Evolutionary conservation across 2,113 vertebrate genomes (phyloP), one percentile per base, ranked within the genome.

Genomic region (Corythoichthys intestinalis): DNA sequence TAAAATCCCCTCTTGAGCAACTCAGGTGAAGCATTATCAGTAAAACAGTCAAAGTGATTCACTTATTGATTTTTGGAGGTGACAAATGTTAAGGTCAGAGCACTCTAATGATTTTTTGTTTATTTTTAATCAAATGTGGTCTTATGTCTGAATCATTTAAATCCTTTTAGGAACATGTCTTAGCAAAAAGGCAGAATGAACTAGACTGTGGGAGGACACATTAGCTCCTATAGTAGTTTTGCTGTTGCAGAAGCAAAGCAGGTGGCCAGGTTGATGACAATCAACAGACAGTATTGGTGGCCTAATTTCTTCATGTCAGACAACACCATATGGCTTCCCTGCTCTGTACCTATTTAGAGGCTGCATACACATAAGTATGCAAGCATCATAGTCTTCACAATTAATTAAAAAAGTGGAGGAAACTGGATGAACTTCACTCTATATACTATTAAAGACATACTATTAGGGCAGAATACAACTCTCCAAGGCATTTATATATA

Each of bases 231-330:
- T 57, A 39, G 69, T 58, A 65, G 73, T 76, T 84, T 84, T 77
- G 74, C 82, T 68, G 15, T 60, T 73, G 79, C 79, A 82, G 72
- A 79, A 73, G 81, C 82, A 78, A 86, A 91, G 88, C 88, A 90
- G 88, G 86, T 91, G 90, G 87, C 83, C 82, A 82, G 78, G 86
- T 84, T 88, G 88, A 86, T 91, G 89, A 91, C 90, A 91, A 91
- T 84, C 81, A 91, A 89, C 86, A 91, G 90, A 89, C 90, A 92
- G 87, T 87, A 87, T 85, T 85, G 86, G 86, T 92, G 91, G 89
- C 91, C 91, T 90, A 90, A 89, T 92, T 92, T 92, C 87, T 81
- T 90, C 86, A 88, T 89, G 91, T 91, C 88, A 91, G 88, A 91
- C 90, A 90, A 90, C 90, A 86, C 91, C 91, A 92, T 92, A 92